Percentiles rank a stretch among this genome's conserved stretches.
Evolutionary conservation across 2,888 invertebrate species (phyloP).

Genomic region (Bombylius major): DNA sequence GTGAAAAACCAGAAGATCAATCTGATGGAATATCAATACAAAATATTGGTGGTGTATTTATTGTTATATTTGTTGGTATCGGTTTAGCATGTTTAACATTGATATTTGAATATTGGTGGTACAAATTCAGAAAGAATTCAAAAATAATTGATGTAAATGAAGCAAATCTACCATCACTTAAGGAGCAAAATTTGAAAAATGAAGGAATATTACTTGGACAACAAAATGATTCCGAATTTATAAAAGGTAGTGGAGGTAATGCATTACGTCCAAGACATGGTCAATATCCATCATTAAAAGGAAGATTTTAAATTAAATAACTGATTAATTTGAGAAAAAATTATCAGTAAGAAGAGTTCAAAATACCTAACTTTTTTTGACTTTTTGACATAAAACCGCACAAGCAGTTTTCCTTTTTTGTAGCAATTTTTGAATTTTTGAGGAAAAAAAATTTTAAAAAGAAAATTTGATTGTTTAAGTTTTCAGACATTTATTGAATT

Average conservation of each 20-base stretch:
- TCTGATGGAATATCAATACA: conserved; percentile 95
- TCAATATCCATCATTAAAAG: conserved; percentile 31
- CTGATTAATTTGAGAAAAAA: too few species aligned
- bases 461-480: too few species aligned
- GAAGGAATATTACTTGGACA: conserved; percentile 26
- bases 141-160: conserved; percentile 50
- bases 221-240: conserved; percentile 25
- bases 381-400: too few species aligned
- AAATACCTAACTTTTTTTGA: too few species aligned
- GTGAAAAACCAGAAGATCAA: conserved; percentile 82
- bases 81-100: conserved; percentile 82
- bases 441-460: too few species aligned
- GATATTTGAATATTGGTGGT: conserved; percentile 91
- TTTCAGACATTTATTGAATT: too few species aligned
- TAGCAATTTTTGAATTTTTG: too few species aligned
- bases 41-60: conserved; percentile 96
- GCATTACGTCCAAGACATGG: conserved; percentile 31
- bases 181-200: conserved; percentile 26
- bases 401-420: too few species aligned
- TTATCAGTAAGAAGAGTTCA: too few species aligned
- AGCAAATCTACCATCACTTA: conserved; percentile 23
- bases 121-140: conserved; percentile 58
- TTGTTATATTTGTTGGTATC: conserved; percentile 93
- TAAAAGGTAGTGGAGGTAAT: not conserved
- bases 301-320: conserved; percentile 23